phyloP scores from a whole-genome alignment of 1,140 invertebrate species.

The Tigriopus japonicus region DNA sequence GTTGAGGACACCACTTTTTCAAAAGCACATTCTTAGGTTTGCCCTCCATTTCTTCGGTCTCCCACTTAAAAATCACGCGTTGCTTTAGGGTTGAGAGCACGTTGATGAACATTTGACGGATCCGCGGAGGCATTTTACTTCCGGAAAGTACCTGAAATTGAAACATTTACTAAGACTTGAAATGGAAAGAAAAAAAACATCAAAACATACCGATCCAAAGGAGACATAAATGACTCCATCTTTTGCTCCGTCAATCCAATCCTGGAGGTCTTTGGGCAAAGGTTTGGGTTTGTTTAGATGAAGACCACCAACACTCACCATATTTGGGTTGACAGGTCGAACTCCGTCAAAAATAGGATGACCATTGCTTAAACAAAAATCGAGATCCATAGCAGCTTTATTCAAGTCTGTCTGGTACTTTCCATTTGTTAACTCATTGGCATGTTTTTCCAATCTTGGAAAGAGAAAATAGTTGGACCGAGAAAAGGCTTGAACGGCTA shows the following conservation, averaged over 20 bases:
- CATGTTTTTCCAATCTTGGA: not conserved
- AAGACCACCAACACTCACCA: not conserved
- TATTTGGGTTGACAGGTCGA: not conserved
- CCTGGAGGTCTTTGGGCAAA: not conserved
- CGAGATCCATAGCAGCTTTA: not conserved
- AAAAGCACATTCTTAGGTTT: not conserved
- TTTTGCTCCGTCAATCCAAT: not conserved
- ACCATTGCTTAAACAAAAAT: not conserved
- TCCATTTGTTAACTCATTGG: not conserved
- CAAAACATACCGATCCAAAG: not conserved
- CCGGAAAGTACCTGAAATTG: not conserved
- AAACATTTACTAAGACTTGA: not conserved
- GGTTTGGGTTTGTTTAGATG: not conserved
- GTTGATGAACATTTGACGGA: not conserved
- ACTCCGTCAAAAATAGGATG: not conserved
- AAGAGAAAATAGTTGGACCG: not conserved
- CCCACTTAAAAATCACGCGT: constrained; percentile 7
- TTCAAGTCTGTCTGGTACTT: not conserved
- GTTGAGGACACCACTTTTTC: not conserved
- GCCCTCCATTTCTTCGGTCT: not conserved
- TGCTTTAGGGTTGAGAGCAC: not conserved
- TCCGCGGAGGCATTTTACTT: not conserved
- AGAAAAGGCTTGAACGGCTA: not conserved
- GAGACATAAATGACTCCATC: constrained; percentile 7
- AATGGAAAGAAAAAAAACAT: not conserved